These are phyloP conservation scores for Cassiopea andromeda DNA, from an alignment of 30 jellyfish, hydroid and myxozoan genomes.

Conservation along the genomic window DNA sequence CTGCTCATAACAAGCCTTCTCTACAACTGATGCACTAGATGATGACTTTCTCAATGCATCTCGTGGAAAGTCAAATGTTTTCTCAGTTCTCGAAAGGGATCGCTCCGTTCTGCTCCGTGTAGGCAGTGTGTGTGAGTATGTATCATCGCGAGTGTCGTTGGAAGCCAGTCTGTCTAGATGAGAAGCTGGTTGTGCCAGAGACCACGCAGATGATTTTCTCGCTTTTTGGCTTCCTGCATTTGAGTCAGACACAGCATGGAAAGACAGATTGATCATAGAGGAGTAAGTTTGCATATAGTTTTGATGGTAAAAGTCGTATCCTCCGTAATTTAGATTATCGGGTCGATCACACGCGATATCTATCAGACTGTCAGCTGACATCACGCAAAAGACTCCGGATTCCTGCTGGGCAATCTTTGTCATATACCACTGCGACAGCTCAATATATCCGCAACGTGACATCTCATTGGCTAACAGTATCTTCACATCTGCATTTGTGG, in stretches of 20 bases:
- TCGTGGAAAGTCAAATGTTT: background rate
- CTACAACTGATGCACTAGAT: slow-evolving; percentile 1
- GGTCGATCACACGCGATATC: slow-evolving; percentile 90
- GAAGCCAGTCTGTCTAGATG: background rate
- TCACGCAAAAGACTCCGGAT: slow-evolving; percentile 69
- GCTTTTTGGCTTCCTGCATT: slow-evolving; percentile 26
- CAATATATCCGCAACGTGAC: slow-evolving; percentile 86
- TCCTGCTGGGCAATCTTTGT: slow-evolving; percentile 77
- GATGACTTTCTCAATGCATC: slow-evolving; percentile 8
- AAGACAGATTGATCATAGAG: slow-evolving; percentile 60
- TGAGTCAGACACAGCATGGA: slow-evolving; percentile 1
- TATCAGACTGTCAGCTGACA: slow-evolving; percentile 85
- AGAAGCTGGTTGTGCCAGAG: slow-evolving; percentile 17
- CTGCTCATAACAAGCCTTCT: background rate
- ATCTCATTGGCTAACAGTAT: slow-evolving; percentile 76
- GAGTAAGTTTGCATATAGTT: slow-evolving; percentile 48
- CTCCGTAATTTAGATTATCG: slow-evolving; percentile 14
- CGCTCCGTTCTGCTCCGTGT: slow-evolving; percentile 5
- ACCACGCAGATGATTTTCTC: slow-evolving; percentile 59
- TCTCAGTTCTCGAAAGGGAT: background rate
- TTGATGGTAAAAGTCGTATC: slow-evolving; percentile 44
- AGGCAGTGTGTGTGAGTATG: slow-evolving; percentile 13
- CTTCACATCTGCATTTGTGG: slow-evolving; percentile 77
- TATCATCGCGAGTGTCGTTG: background rate
- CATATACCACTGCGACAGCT: slow-evolving; percentile 94